phyloP scores from a whole-genome alignment of 2,888 invertebrate genomes.

The Syritta pipiens region DNA sequence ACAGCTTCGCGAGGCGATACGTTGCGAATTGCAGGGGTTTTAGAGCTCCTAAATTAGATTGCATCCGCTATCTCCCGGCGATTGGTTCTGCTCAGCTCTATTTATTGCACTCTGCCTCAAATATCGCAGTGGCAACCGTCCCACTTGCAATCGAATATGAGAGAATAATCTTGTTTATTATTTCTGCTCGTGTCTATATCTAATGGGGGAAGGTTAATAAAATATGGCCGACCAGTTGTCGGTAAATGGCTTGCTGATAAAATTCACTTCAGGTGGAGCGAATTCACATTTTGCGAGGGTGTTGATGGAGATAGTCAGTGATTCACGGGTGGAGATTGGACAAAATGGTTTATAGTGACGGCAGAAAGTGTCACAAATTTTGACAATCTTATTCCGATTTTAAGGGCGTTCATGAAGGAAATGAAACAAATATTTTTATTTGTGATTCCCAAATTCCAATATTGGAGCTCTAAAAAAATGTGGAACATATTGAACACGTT shows the following conservation, averaged over 20 bases:
- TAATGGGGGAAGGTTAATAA: neutral
- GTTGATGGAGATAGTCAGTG: neutral
- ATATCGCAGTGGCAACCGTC: neutral
- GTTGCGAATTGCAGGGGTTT: constrained; percentile 22
- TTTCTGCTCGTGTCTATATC: constrained; percentile 7
- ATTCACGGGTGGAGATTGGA: neutral
- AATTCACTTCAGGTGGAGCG: neutral
- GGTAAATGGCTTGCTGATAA: neutral
- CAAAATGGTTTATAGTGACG: constrained; percentile 4
- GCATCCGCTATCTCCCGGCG: constrained; percentile 35
- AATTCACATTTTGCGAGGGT: neutral
- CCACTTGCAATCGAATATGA: neutral
- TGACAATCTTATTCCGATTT: too few species aligned
- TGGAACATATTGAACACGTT: too few species aligned
- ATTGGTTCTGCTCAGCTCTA: constrained; percentile 32
- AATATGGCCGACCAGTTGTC: constrained; percentile 4
- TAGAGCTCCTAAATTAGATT: constrained; percentile 30
- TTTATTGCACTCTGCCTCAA: constrained; percentile 26
- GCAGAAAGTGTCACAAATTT: neutral
- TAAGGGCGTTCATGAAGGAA: too few species aligned
- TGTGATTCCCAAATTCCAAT: too few species aligned
- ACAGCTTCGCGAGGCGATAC: constrained; percentile 7
- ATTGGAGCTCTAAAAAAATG: too few species aligned
- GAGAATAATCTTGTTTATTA: neutral
- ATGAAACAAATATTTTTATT: too few species aligned